Evolutionary conservation across 2,888 invertebrate species (phyloP).

Genomic region (Caenorhabditis sp.): DNA sequence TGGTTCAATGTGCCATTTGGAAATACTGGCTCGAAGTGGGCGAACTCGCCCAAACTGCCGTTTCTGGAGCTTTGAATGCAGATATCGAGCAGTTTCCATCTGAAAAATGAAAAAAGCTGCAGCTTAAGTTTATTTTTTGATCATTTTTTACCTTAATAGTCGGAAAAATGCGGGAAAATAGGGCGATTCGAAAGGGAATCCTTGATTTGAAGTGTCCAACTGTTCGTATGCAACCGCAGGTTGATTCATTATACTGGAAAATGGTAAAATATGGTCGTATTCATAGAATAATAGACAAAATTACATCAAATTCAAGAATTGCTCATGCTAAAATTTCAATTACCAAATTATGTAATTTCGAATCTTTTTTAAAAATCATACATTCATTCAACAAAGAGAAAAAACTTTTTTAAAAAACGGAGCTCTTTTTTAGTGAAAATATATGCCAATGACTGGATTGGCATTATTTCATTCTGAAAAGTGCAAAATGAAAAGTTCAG

Average conservation of each 20-base stretch:
- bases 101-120: conserved; percentile 1
- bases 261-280: too few species aligned
- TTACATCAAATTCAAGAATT: too few species aligned
- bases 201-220: neutral
- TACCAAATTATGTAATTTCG: too few species aligned
- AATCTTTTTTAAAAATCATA: too few species aligned
- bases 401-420: too few species aligned
- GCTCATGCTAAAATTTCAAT: too few species aligned
- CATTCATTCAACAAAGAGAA: too few species aligned
- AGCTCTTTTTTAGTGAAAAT: too few species aligned
- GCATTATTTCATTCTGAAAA: too few species aligned
- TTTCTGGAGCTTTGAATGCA: conserved; percentile 10
- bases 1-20: conserved; percentile 6
- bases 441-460: too few species aligned
- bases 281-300: too few species aligned
- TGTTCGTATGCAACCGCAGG: neutral
- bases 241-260: neutral
- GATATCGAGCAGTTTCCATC: conserved; percentile 51
- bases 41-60: conserved; percentile 14
- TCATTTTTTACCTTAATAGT: conserved; percentile 33
- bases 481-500: too few species aligned
- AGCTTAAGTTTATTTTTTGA: neutral
- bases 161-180: conserved; percentile 51
- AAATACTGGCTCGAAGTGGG: conserved; percentile 11
- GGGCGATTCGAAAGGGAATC: conserved; percentile 1